Evolutionary conservation across 1,140 invertebrate genomes (phyloP), one percentile per base, ranked within the genome.

Genomic region (Halyomorpha halys): DNA sequence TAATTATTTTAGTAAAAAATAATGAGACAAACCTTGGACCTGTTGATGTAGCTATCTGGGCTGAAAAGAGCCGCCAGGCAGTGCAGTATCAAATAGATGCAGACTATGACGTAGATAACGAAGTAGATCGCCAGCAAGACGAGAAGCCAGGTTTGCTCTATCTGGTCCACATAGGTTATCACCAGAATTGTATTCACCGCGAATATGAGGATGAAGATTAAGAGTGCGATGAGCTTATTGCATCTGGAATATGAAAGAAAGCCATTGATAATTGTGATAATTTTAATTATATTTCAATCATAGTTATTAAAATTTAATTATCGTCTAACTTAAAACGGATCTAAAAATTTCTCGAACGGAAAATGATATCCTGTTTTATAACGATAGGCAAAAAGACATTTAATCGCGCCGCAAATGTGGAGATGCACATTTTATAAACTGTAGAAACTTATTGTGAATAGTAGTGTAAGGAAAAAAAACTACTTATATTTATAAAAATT

Each of bases 71-170:
- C 61, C 15, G 65, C 65, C 16, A 49, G 2, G 49, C 34, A 47
- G 56, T 87, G 86, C 68, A 89, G 74, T 39, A 79, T 76, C 5
- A 70, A 61, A 62, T 69, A 71, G 2, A 68, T 39, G 62, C 67
- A 68, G 59, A 70, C 68, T 0, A 68, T 23, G 19, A 70, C 16
- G 51, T 71, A 71, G 21, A 70, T 61, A 14, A 64, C 53, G 19
- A 65, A 59, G 62, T 70, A 71, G 3, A 68, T 34, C 1, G 45
- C 23, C 2, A 70, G 44, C 11, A 64, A 47, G 14, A 47, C 61
- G 8, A 66, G 34, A 16, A 68, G 27, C n/a, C 30, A 9, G 14
- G 44, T 51, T 47, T 65, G 65, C 18, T 67, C 44, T 19, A 64
- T 59, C 21, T 30, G 15, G 1, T 59, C 27, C 13, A 65, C 53